Base-by-base conservation (phyloP, 2,113 vertebrate species). In the Sitta europaea region DNA sequence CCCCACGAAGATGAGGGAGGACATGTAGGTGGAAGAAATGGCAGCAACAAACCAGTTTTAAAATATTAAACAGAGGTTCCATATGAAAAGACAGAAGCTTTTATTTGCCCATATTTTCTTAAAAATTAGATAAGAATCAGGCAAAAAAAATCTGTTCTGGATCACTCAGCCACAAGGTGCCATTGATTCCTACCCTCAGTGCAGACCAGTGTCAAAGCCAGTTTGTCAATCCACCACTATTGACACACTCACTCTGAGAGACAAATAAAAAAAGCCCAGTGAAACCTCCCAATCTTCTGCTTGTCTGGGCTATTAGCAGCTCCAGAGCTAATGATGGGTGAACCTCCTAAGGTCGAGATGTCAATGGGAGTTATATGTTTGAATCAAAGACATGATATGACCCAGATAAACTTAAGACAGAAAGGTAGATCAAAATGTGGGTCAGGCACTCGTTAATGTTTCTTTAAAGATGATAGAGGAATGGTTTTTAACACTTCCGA, bases 361-460 rank as follows among this genome's bases (percentile, higher is more conserved):
- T 92, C 96, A 67, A 5, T 57, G 85, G 88, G 75, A 95, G 90
- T 86, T 93, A 63, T 0, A 20, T 35, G 82, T 75, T 48, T 67
- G 65, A 61, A 88, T 92, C 88, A 96, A 94, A 91, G 75, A 23
- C 82, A 28, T 1, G 23, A 68, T 80, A 67, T 57, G 92, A 94
- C 79, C 79, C 76, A 90, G 72, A 94, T 84, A 92, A 74, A 90
- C 77, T 59, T 59, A 68, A 92, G 86, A 27, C 63, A 81, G 43
- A 93, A 88, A 96, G 94, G 92, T 94, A 62, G 79, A 96, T 96
- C 82, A 93, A 90, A 96, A 97, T 92, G 54, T 96, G 94, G 95
- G 95, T 94, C 92, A 94, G 79, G 50, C 61, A 90, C 59, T 59
- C 0, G 11, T 63, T 70, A 88, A 73, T 96, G 83, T 90, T 92